Evolutionary conservation across 2,113 vertebrate genomes (phyloP), one percentile per base, ranked within the genome.

Genomic region (Xiphophorus couchianus): DNA sequence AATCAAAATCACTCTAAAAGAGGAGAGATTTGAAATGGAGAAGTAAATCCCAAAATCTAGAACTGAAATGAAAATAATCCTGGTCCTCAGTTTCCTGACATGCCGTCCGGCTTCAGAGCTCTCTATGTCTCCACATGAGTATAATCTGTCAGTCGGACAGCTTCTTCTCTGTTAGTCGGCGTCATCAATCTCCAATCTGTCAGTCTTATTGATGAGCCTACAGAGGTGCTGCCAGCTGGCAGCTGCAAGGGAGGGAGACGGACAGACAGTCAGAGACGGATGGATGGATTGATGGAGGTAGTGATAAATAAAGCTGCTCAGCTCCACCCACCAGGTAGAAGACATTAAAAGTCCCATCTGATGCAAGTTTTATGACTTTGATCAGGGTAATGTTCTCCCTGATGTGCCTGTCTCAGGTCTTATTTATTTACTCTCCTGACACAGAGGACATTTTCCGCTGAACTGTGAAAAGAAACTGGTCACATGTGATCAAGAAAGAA

Each of bases 171-270:
- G 80, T 77, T 72, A 79, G 86, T 54, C 73, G 2, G 7, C 35
- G 19, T 73, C 81, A 87, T 90, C 82, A 84, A 84, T 90, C 85
- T 86, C 86, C 82, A 48, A 87, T 89, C 86, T 73, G 85, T 76
- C 84, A 22, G 71, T 67, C 86, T 86, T 90, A 88, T 91, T 87
- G 88, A 90, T 86, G 84, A 90, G 76, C 12, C 77, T 69, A 30
- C 71, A n/a, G 86, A 77, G 77, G 61, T 9, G 78, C 79, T 69
- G 88, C 88, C 88, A 88, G 88, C 88, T 91, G 90, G 88, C 88
- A 84, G 76, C 80, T 31, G 87, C 72, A 48, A 13, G 63, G 69
- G n/a, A 19, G 28, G 28, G 54, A 69, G 77, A 74, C 63, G 39
- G 81, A 88, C 84, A 25, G 84, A 82, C 77, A 35, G 79, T 75